phyloP scores from a whole-genome alignment of 2,888 invertebrate genomes.

The Macroteleia sp. region DNA sequence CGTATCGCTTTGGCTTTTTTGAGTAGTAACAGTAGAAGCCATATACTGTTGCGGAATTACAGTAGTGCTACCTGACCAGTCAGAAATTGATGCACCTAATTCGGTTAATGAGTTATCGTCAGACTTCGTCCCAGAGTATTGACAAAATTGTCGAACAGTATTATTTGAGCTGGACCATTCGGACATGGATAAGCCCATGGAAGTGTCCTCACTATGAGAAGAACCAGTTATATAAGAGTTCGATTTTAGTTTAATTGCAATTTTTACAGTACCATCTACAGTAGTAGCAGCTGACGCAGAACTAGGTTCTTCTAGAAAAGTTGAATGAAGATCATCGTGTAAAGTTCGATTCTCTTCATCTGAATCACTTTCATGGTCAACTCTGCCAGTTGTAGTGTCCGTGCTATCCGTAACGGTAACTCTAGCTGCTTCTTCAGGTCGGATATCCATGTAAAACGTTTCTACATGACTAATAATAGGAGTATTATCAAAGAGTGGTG shows the following conservation, averaged over 20 bases:
- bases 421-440: conserved; percentile 91
- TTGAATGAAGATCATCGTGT: conserved; percentile 86
- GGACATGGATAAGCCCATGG: conserved; percentile 92
- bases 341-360: conserved; percentile 88
- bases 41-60: conserved; percentile 86
- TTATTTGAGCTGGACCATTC: conserved; percentile 95
- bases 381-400: conserved; percentile 85
- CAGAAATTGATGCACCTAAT: conserved; percentile 91
- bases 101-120: conserved; percentile 91
- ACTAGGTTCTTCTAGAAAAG: conserved; percentile 80
- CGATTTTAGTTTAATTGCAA: conserved; percentile 91
- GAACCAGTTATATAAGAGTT: conserved; percentile 89
- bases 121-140: conserved; percentile 89
- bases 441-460: conserved; percentile 91
- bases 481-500: conserved; percentile 86
- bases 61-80: conserved; percentile 92
- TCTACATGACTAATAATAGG: conserved; percentile 91
- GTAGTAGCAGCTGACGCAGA: conserved; percentile 88
- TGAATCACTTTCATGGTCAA: conserved; percentile 86
- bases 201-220: conserved; percentile 94
- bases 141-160: conserved; percentile 89
- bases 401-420: conserved; percentile 90
- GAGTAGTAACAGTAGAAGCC: conserved; percentile 70
- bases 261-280: conserved; percentile 92
- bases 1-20: too few relatives aligned